A percentile compares a stretch with the other conserved stretches of the same genome.
Evolutionary conservation across 2,888 invertebrate genomes (phyloP).

Genomic region (Drosophila kambysellisi): DNA sequence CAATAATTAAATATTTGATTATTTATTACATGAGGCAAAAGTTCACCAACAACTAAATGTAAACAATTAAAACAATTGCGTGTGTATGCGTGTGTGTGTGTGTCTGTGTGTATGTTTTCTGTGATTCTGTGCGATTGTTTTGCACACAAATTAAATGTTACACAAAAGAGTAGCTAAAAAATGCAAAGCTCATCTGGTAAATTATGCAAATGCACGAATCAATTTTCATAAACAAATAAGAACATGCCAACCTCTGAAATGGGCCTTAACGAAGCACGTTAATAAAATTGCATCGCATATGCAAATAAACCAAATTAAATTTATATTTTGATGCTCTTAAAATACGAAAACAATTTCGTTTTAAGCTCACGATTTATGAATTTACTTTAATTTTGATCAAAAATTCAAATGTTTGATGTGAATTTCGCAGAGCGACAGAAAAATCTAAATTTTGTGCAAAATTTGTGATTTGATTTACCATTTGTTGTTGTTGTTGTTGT

Average conservation of each 20-base stretch:
- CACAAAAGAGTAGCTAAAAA: constrained; percentile 56
- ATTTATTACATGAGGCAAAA: constrained; percentile 55
- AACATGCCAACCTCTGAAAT: constrained; percentile 16
- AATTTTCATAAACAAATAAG: constrained; percentile 72
- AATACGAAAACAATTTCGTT: constrained; percentile 3
- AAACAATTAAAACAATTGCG: constrained; percentile 45
- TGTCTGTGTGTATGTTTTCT: constrained; percentile 1
- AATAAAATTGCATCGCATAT: constrained; percentile 25
- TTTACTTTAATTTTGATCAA: constrained; percentile 17
- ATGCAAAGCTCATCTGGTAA: constrained; percentile 52
- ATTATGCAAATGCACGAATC: constrained; percentile 73
- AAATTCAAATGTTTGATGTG: constrained; percentile 1
- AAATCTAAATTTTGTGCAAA: constrained; percentile 15
- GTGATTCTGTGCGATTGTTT: constrained; percentile 19
- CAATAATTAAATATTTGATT: constrained; percentile 68
- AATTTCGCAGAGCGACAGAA: background rate
- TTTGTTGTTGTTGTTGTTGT: constrained; percentile 10
- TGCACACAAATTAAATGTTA: constrained; percentile 46
- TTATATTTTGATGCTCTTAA: constrained; percentile 1
- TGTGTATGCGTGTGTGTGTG: constrained; percentile 6
- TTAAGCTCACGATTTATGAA: background rate
- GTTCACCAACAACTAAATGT: constrained; percentile 49
- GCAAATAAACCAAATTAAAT: constrained; percentile 33
- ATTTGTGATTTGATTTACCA: constrained; percentile 7
- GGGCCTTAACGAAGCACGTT: constrained; percentile 14